A percentile compares a stretch with the other conserved stretches of the same genome.
These are phyloP conservation scores for Cherax destructor DNA, from an alignment of 1,140 invertebrate genomes.

Conservation along the genomic window DNA sequence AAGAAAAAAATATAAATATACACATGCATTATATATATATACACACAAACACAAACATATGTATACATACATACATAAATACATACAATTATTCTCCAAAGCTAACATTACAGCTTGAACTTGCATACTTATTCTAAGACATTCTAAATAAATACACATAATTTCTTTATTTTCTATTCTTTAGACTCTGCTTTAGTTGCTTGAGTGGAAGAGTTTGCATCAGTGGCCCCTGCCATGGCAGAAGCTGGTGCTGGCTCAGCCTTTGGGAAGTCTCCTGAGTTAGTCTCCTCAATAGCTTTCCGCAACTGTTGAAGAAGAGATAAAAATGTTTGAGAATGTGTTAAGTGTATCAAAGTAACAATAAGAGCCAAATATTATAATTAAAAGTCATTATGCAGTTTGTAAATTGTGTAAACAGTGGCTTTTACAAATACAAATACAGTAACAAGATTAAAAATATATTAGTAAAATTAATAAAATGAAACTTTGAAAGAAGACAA, in stretches of 20 bases:
- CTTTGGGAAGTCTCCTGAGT: conserved; percentile 63
- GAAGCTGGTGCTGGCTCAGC: conserved; percentile 32
- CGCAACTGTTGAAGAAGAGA: conserved; percentile 44
- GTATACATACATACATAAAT: not conserved
- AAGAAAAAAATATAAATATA: too few species aligned
- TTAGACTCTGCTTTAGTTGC: conserved; percentile 21
- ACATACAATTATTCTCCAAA: not conserved
- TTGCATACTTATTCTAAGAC: not conserved
- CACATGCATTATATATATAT: too few species aligned
- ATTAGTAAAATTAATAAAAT: too few species aligned
- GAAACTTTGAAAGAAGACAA: too few species aligned
- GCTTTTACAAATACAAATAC: too few species aligned
- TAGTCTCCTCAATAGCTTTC: conserved; percentile 63
- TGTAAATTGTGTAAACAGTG: too few species aligned
- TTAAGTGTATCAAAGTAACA: not conserved
- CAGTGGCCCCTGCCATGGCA: not conserved
- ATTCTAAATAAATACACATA: not conserved
- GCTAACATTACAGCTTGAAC: not conserved
- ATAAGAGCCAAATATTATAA: too few species aligned
- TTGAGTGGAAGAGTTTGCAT: not conserved
- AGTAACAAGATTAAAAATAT: too few species aligned
- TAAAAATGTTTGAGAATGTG: not conserved
- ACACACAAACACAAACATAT: too few species aligned
- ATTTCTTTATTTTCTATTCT: conserved; percentile 7
- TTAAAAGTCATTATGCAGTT: too few species aligned